Conservation (phyloP, 2,888 invertebrate species). For the Neoitamus cyanurus region DNA sequence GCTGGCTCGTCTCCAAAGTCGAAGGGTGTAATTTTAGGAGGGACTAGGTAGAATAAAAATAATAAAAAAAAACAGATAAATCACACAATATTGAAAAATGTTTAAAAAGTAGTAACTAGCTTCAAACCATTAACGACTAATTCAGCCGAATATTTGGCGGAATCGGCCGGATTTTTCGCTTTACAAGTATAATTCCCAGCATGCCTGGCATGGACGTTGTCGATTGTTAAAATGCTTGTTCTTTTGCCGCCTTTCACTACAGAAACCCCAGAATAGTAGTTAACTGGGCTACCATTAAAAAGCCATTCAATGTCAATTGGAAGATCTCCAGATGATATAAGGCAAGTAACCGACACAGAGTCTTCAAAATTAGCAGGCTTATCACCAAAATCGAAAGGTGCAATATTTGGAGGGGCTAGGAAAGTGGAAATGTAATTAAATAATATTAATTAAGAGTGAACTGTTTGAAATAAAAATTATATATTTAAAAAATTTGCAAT, state of each 20-base stretch:
- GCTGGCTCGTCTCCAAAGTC: constrained; percentile 73
- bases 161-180: constrained; percentile 72
- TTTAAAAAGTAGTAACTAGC: constrained; percentile 59
- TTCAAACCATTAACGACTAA: constrained; percentile 65
- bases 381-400: constrained; percentile 81
- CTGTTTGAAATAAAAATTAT: too few species aligned
- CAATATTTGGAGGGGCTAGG: constrained; percentile 81
- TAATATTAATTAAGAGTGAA: neutral
- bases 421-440: too few species aligned
- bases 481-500: neutral
- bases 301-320: constrained; percentile 78
- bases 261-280: constrained; percentile 59
- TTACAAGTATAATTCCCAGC: constrained; percentile 75
- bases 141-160: constrained; percentile 66
- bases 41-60: constrained; percentile 66
- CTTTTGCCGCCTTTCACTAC: constrained; percentile 67
- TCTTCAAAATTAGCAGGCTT: constrained; percentile 78
- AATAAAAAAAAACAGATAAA: neutral
- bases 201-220: constrained; percentile 73
- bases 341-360: constrained; percentile 77
- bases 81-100: constrained; percentile 26
- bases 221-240: constrained; percentile 74
- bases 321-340: constrained; percentile 76
- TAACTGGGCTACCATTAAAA: constrained; percentile 60
- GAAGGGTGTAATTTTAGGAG: constrained; percentile 75